phyloP scores from a whole-genome alignment of 1,140 invertebrate species.

The Drosophila hydei region DNA sequence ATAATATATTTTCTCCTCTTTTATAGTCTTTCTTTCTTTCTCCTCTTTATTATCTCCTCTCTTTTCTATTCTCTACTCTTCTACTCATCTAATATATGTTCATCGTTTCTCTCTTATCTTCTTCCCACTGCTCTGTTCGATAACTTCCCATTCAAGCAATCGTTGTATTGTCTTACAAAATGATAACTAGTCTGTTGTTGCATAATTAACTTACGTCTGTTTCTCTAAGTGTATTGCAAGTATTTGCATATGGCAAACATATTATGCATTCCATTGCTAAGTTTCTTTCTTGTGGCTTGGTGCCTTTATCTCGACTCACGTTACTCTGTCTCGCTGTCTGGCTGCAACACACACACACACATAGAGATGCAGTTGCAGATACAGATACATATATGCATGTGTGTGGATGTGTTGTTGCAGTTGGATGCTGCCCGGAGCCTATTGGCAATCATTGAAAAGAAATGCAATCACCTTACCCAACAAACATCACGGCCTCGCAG shows the following conservation, averaged over 20 bases:
- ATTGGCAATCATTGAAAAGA: conserved; percentile 73
- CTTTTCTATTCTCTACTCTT: no score
- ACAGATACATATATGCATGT: background rate
- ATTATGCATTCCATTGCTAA: conserved; percentile 63
- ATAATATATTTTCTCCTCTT: no score
- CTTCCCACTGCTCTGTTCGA: no score
- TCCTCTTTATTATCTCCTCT: no score
- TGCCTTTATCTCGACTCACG: conserved; percentile 21
- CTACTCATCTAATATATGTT: no score
- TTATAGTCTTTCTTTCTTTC: no score
- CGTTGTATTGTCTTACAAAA: no score
- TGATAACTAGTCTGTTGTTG: background rate
- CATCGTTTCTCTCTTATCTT: no score
- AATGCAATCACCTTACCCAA: conserved; percentile 75
- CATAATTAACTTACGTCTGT: background rate
- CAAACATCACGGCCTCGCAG: background rate
- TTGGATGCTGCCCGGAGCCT: conserved; percentile 43
- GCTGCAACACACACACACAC: background rate
- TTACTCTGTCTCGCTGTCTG: conserved; percentile 27
- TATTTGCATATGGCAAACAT: conserved; percentile 68
- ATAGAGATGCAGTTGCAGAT: background rate
- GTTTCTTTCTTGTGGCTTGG: conserved; percentile 11
- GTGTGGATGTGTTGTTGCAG: conserved; percentile 1
- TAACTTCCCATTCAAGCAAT: no score
- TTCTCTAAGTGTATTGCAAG: conserved; percentile 41